Evolutionary conservation across 1,140 invertebrate species (phyloP), one percentile per base, ranked within the genome.

Genomic region (Harpegnathos saltator): DNA sequence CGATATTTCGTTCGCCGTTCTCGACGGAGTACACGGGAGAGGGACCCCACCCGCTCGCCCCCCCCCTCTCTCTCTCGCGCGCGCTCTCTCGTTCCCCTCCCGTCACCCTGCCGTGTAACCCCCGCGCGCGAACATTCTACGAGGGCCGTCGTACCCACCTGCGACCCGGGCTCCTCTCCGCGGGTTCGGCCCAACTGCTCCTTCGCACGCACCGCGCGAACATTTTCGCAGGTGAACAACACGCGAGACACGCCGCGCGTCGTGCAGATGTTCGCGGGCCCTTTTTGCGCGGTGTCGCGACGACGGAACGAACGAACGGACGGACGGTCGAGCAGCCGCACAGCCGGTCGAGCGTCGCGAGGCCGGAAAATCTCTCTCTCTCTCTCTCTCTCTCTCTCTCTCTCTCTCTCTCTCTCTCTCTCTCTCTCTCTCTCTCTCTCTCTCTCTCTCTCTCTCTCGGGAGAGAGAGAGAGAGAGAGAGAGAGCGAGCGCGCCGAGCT

Each of bases 61-160:
- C 54, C 44, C 54, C 29, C 33, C 26, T 38, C 56, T 22, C 61
- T 26, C 29, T 65, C 48, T 73, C 71, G 2, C 24, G n/a, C n/a
- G n/a, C n/a, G n/a, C n/a, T n/a, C n/a, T n/a, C n/a, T n/a, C n/a
- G n/a, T n/a, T n/a, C n/a, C n/a, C n/a, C n/a, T n/a, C n/a, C n/a
- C n/a, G n/a, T n/a, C n/a, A n/a, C n/a, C n/a, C n/a, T n/a, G n/a
- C 26, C 3, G 3, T 50, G 26, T 22, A 33, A 24, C 52, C 63
- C 26, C 22, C 80, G 38, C 85, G 72, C 33, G 26, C 63, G 29
- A 78, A 87, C 87, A 87, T 87, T 87, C 85, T 75, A 62, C 58
- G 71, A 56, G 83, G 80, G 83, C 86, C 86, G 78, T 74, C 87
- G 86, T 88, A 83, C 86, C 73, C 86, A 89, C 86, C 78, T 89